These are phyloP conservation scores for Lasaia peninsularis DNA, from an alignment of 1,140 invertebrate species.

Conservation along the genomic window DNA sequence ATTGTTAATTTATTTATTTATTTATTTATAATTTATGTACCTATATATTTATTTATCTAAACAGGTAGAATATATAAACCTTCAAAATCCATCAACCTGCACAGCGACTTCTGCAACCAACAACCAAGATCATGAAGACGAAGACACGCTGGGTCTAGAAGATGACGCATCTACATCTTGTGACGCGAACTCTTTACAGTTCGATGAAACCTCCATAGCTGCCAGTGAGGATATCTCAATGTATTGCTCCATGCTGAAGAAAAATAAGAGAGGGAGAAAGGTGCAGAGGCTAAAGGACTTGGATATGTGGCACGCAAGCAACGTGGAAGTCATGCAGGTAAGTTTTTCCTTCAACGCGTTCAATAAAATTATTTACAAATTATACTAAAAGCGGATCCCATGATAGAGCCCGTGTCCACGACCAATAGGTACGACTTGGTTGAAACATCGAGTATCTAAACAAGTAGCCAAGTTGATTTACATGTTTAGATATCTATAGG, in stretches of 20 bases:
- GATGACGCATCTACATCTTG: constrained; percentile 41
- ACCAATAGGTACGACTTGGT: too few species aligned
- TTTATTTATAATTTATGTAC: too few species aligned
- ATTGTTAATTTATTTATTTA: too few species aligned
- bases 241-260: constrained; percentile 55
- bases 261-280: constrained; percentile 49
- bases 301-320: constrained; percentile 62
- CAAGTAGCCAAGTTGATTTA: too few species aligned
- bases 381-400: too few species aligned
- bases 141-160: constrained; percentile 27
- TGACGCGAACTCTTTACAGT: constrained; percentile 38
- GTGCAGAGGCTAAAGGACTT: constrained; percentile 50
- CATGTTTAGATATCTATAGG: too few species aligned
- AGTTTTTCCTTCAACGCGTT: too few species aligned
- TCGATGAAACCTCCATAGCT: constrained; percentile 48
- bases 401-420: too few species aligned
- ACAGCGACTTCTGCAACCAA: constrained; percentile 39
- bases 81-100: constrained; percentile 48
- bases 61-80: constrained; percentile 43
- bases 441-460: too few species aligned
- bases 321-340: constrained; percentile 62
- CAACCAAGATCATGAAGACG: constrained; percentile 33
- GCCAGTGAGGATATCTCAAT: constrained; percentile 50
- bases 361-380: too few species aligned
- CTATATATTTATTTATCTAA: too few species aligned